Base-by-base conservation (phyloP, 2,888 invertebrate species). In the Erebia palarica region DNA sequence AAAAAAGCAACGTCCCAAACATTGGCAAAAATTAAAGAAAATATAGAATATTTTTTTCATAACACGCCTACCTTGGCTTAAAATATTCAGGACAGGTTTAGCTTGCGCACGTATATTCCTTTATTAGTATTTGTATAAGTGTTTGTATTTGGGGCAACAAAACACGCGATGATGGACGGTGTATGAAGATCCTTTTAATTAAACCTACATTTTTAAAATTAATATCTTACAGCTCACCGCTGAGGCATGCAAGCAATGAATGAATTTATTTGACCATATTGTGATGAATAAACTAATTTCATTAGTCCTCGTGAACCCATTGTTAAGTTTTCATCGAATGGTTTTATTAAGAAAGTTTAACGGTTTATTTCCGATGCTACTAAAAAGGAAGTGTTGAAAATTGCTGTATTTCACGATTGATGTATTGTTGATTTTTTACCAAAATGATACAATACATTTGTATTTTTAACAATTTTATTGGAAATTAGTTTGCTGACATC, bases 151-250 rank as follows among this genome's bases (percentile, higher is more conserved):
- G 78, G 86, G 84, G 82, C 82, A 86, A 60, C 73, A 57, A 65
- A 75, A 83, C 91, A 91, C 90, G 90, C 91, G 82, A 90, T 84
- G 86, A 87, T 85, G 82, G 79, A 79, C 81, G 65, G 68, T 63
- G 66, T 51, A 63, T 36, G 2, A 74, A 71, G 64, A 73, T 70
- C 58, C 58, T 60, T 69, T 57, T 73, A 72, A 74, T 74, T 72
- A 73, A 73, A 72, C 64, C 60, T 67, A 73, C 27, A 71, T 70
- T 65, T 70, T 70, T 71, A 66, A 72, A 72, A 36, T 61, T 70
- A 57, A 65, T 70, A 59, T 68, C 51, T 65, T 47, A n/a, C 55
- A 16, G 57, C 55, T 51, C 7, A 18, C 18, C 51, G 10, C 16
- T 65, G 14, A n/a, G 51, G 57, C 16, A 60, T 60, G 61, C n/a